Percentiles rank a stretch among this genome's conserved stretches.
Conservation (phyloP, 2,113 vertebrate species). For the Pangasianodon gigas region DNA sequence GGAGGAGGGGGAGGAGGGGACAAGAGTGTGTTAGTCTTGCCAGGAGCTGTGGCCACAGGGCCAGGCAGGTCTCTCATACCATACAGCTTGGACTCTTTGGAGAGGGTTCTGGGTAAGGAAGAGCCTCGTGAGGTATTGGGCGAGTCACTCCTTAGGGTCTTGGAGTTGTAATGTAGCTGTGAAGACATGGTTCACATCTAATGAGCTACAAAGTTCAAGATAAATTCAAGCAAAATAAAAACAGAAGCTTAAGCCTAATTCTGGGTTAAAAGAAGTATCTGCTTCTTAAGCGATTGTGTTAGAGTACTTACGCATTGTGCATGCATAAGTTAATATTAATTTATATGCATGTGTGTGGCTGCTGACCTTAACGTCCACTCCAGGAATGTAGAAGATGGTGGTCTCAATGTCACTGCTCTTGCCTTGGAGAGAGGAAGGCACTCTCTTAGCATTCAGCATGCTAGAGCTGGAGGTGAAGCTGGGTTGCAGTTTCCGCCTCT, state of each 20-base stretch:
- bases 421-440: slow-evolving; percentile 90
- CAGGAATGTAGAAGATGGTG: slow-evolving; percentile 98
- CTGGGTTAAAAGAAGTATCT: not conserved
- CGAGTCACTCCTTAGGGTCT: slow-evolving; percentile 93
- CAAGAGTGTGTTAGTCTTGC: slow-evolving; percentile 93
- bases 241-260: not conserved
- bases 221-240: not conserved
- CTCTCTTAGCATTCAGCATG: slow-evolving; percentile 89
- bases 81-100: slow-evolving; percentile 99
- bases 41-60: slow-evolving; percentile 81
- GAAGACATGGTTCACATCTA: not conserved
- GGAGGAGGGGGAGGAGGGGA: slow-evolving; percentile 80
- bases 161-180: slow-evolving; percentile 98
- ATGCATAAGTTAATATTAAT: not conserved
- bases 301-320: not conserved
- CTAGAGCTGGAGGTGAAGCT: slow-evolving; percentile 89
- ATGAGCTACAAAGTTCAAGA: not conserved
- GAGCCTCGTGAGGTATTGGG: slow-evolving; percentile 94
- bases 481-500: slow-evolving; percentile 92
- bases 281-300: not conserved
- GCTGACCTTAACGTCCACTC: slow-evolving; percentile 96
- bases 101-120: slow-evolving; percentile 93
- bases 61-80: slow-evolving; percentile 92
- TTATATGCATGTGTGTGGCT: not conserved
- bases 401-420: slow-evolving; percentile 92